Base-by-base conservation (phyloP, 92 coral and sea anemone genomes). In the Nematostella vectensis region DNA sequence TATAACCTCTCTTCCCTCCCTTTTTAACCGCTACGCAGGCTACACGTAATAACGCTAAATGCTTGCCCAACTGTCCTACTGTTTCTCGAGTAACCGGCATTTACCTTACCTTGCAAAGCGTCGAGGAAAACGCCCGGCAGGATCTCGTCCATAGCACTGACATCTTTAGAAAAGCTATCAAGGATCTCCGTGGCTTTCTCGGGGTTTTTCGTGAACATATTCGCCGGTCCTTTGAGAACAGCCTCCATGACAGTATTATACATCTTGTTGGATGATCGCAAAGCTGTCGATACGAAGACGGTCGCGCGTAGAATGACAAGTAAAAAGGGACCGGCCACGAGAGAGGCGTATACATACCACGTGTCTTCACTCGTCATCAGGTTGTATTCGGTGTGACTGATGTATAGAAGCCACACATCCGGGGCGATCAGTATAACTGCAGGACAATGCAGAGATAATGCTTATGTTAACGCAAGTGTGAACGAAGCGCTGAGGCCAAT, bases 361-460 rank as follows among this genome's bases (percentile, higher is more conserved):
- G 65, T 77, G 27, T 65, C 55, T 38, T 80, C 80, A 63, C 78
- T 72, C 51, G 74, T 54, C 54, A 40, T 40, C 13, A 70, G 71
- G 42, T 54, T 66, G 53, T 60, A 27, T 22, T 79, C 65, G 13
- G 71, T 64, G 29, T 74, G 73, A 26, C 74, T 82, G 76, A 85
- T 85, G 75, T 69, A 80, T 56, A 85, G 55, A 6, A 85, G 68
- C 94, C 94, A 85, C 24, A 85, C 79, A 55, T 85, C 94, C 36
- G 94, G 94, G 47, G 79, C 77, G 22, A 81, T 74, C 31, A 85
- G 49, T 21, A 85, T 88, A 39, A 77, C 94, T 83, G 73, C 22
- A 19, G 16, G n/a, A n/a, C n/a, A n/a, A n/a, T 16, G 2, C 20
- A 55, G 44, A 0, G 16, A 11, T n/a, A n/a, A n/a, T n/a, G n/a